Base-by-base conservation (phyloP, 2,888 invertebrate genomes). In the Mamestra brassicae region DNA sequence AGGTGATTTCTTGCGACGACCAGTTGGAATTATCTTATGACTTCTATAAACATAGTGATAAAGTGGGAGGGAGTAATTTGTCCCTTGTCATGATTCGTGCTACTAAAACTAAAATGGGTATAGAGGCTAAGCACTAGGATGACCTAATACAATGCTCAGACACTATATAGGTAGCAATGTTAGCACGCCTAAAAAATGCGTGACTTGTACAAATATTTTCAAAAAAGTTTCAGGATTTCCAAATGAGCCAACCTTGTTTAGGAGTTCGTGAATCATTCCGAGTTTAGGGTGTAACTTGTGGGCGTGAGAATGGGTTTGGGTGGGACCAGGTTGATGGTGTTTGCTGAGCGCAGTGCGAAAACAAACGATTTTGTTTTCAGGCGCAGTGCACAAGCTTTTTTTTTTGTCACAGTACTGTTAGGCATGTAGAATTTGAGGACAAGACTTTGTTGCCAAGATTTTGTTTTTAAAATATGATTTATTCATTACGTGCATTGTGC, bases 311-410 rank as follows among this genome's bases (percentile, higher is more conserved):
- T 76, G 42, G 52, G 17, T 54, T 68, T 34, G 17, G 57, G 52
- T 15, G 47, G 34, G 68, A 57, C 36, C 10, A 50, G 17, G 36
- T 55, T 36, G 36, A 34, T 58, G 62, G 50, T 72, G 70, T 61
- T 47, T 61, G 54, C 82, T 83, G 78, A 5, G 50, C 7, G 7
- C 50, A 34, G 13, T 78, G 66, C 26, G 26, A n/a, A n/a, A n/a
- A n/a, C n/a, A n/a, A n/a, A n/a, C n/a, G n/a, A n/a, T n/a, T n/a
- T n/a, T n/a, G n/a, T n/a, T n/a, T n/a, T n/a, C n/a, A n/a, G n/a
- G n/a, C n/a, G n/a, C n/a, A n/a, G n/a, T n/a, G n/a, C n/a, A n/a
- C n/a, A n/a, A n/a, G n/a, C n/a, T n/a, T n/a, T n/a, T n/a, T n/a
- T n/a, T n/a, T n/a, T n/a, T n/a, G n/a, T n/a, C n/a, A n/a, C n/a